Conservation (phyloP, 2,797 vertebrate species). For the Loris lydekkerianus region DNA sequence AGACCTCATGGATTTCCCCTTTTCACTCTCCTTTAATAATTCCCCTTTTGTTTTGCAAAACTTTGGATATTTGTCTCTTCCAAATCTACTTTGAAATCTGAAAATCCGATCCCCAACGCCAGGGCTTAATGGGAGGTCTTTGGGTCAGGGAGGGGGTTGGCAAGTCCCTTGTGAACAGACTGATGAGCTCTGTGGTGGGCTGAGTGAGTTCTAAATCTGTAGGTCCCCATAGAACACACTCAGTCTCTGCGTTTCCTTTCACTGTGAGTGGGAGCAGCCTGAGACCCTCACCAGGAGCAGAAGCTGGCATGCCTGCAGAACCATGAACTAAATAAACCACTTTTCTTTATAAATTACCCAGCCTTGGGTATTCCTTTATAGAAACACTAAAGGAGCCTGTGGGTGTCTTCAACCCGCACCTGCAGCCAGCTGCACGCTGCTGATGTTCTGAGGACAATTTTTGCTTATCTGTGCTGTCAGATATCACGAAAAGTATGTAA, state of each 20-base stretch:
- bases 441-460: no score
- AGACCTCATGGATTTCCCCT: neutral
- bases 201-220: neutral
- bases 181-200: neutral
- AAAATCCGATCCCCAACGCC: neutral
- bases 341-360: neutral
- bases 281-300: neutral
- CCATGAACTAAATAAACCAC: neutral
- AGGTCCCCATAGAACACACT: neutral
- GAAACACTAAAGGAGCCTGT: neutral
- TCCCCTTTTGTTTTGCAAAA: neutral
- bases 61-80: neutral
- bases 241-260: neutral
- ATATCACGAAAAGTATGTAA: no score
- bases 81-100: neutral
- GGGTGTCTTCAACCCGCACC: no score
- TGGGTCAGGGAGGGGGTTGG: neutral
- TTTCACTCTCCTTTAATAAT: neutral
- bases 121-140: neutral
- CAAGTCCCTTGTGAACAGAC: neutral
- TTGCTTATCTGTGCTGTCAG: no score
- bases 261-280: neutral
- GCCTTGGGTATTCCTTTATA: neutral
- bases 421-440: no score
- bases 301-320: neutral